Evolutionary conservation across 2,888 invertebrate species (phyloP), one percentile per base, ranked within the genome.

Genomic region (Caenorhabditis angaria): DNA sequence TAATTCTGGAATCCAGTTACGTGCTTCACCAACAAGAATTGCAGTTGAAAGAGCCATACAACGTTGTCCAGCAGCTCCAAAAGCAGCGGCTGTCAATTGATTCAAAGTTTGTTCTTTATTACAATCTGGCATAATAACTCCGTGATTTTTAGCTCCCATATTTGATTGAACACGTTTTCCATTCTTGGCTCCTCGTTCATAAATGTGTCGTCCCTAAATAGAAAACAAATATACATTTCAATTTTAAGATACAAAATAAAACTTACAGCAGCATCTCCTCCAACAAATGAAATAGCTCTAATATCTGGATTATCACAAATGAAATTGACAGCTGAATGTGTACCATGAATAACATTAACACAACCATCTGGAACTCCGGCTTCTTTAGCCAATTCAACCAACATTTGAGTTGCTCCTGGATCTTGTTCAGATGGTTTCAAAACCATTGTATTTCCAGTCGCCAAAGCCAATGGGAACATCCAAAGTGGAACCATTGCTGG

Each of bases 121-220:
- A 0, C 97, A 97, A 89, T 99, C 99, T 1, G 95, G 93, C 91
- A 99, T 92, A 50, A 99, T 91, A 18, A 99, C 92, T 51, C 97
- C 97, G 88, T 99, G 99, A 89, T 99, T 99, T 89, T 99, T 99
- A 4, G 99, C 99, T 14, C 97, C 97, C 95, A 99, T 95, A 89
- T 99, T 99, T 81, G 94, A 94, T 73, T 99, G 99, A 0, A 99
- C 95, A 41, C 95, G 91, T 88, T 96, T 96, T 85, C 99, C 97
- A 86, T 93, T 93, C 74, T 92, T 92, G 1, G 94, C 93, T 58
- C 95, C 94, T 73, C 94, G 91, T 82, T 93, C 92, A 89, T 97
- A 99, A 86, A 99, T 97, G 88, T 99, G 93, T 88, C 93, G 93
- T 32, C 99, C 92, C 92, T 92, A 83, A 22, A 88, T 61, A 20